Evolutionary conservation across 2,797 vertebrate genomes (phyloP), one percentile per base, ranked within the genome.

Genomic region (Melopsittacus undulatus): DNA sequence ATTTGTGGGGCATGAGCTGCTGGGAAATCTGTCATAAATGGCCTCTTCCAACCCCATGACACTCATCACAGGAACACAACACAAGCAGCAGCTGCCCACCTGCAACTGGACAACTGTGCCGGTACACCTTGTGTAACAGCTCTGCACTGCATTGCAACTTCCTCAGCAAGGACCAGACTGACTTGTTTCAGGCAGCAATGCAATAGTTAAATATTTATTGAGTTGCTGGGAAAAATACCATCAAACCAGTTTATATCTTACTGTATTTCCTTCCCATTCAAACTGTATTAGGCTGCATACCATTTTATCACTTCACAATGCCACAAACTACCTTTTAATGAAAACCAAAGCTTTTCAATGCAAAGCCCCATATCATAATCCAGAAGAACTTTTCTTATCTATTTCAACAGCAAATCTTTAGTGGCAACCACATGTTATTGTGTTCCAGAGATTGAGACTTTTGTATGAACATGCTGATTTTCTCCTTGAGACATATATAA

Each of bases 381-480:
- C 91, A 95, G 79, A 91, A 88, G 83, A 97, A 96, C 46, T 92
- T 93, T 96, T 57, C 94, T 96, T 96, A 96, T 94, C 92, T 97
- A 89, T 92, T 97, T 91, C 8, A 64, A 94, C 94, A 97, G 94
- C 59, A 96, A 96, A 97, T 95, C 94, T 96, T 96, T 96, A 96
- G 95, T 89, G 95, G 94, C 91, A 96, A 97, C 76, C 82, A 97
- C 96, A 95, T 97, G 93, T 96, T 96, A 97, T 78, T 95, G 88
- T 90, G 94, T 96, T 89, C 95, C 94, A 94, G 80, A 95, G 94
- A 95, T 92, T 90, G 92, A 89, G 93, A 95, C 94, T 97, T 95
- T 97, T 88, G 59, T 80, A 67, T 54, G 92, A 96, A 95, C 59
- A 94, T 84, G 83, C 67, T 91, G 89, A 96, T 97, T 96, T 96